phyloP scores from a whole-genome alignment of 2,113 vertebrate genomes.

The Sclerurus mexicanus region DNA sequence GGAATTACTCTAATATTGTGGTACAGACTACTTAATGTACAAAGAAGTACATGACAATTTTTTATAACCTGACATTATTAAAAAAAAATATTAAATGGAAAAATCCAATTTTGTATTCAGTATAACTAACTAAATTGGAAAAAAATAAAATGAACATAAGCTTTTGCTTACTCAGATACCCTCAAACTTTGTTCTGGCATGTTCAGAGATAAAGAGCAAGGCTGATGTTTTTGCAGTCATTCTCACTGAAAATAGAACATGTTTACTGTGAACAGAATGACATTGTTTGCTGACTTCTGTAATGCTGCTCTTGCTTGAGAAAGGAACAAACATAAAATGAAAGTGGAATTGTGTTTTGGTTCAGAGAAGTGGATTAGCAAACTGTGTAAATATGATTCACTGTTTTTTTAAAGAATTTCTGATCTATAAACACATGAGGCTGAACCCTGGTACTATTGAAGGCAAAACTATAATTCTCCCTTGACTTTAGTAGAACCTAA shows the following conservation, averaged over 20 bases:
- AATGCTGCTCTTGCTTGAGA: neutral
- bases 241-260: neutral
- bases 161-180: neutral
- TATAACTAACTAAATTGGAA: neutral
- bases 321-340: neutral
- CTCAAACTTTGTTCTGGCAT: neutral
- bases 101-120: neutral
- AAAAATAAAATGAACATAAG: neutral
- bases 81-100: neutral
- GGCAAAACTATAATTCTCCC: neutral
- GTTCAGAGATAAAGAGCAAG: neutral
- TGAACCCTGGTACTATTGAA: neutral
- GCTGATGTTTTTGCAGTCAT: neutral
- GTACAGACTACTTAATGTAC: neutral
- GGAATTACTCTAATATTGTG: neutral
- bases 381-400: neutral
- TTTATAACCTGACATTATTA: neutral
- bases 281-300: conserved; percentile 5
- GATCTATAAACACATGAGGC: neutral
- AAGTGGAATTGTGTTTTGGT: neutral
- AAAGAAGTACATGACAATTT: neutral
- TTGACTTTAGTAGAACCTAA: neutral
- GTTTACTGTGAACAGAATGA: conserved; percentile 44
- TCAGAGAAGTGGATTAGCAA: conserved; percentile 23
- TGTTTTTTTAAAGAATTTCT: conserved; percentile 22